phyloP scores from a whole-genome alignment of 2,888 invertebrate species.

The Rosalia funebris region DNA sequence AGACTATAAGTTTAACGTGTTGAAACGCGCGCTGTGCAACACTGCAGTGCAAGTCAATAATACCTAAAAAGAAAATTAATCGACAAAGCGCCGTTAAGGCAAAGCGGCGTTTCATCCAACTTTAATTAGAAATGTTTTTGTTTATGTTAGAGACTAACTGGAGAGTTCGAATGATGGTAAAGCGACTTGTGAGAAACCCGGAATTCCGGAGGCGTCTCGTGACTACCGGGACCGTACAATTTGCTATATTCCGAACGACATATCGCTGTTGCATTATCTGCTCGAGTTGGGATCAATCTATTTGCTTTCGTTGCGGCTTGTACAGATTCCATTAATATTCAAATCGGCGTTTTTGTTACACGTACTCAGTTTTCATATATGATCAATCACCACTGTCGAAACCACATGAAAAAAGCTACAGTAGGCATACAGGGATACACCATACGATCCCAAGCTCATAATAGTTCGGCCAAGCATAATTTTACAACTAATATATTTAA shows the following conservation, averaged over 20 bases:
- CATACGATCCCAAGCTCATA: too few relatives aligned
- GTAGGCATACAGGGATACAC: too few relatives aligned
- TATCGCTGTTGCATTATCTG: constrained; percentile 1
- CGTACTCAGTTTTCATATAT: too few relatives aligned
- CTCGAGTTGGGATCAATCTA: not conserved
- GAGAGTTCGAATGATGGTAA: constrained; percentile 41
- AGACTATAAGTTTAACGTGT: too few relatives aligned
- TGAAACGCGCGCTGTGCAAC: too few relatives aligned
- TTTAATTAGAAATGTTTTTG: constrained; percentile 50
- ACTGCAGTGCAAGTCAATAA: not conserved
- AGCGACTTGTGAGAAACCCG: constrained; percentile 28
- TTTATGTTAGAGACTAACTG: constrained; percentile 38
- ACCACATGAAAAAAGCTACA: too few relatives aligned
- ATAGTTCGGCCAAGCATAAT: too few relatives aligned
- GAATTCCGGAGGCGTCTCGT: constrained; percentile 34
- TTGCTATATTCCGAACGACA: constrained; percentile 2
- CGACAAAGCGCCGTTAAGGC: constrained; percentile 3
- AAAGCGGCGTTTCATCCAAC: constrained; percentile 35
- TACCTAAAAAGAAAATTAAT: not conserved
- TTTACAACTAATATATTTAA: too few relatives aligned
- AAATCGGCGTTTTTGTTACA: too few relatives aligned
- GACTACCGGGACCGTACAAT: constrained; percentile 8
- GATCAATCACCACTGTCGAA: too few relatives aligned
- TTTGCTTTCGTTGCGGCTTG: not conserved
- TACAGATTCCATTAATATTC: too few relatives aligned